Evolutionary conservation across 2,888 invertebrate genomes (phyloP).

Genomic region (Hirtodrosophila alboralis): DNA sequence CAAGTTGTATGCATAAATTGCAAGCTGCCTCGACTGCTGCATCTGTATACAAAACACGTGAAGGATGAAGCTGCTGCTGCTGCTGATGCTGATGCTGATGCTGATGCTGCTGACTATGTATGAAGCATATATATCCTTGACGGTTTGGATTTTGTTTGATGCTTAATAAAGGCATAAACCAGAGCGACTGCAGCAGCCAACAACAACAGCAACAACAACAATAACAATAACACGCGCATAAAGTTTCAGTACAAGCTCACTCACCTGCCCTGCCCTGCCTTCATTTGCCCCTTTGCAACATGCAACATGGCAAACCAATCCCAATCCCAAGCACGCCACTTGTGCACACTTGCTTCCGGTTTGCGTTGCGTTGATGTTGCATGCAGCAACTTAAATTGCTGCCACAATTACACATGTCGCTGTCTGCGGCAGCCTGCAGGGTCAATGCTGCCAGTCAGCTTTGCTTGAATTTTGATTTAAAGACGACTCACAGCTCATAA

Average conservation of each 20-base stretch:
- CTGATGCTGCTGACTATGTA: slow-evolving; percentile 64
- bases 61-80: slow-evolving; percentile 62
- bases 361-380: slow-evolving; percentile 62
- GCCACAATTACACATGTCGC: slow-evolving; percentile 78
- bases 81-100: slow-evolving; percentile 40
- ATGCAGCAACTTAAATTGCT: slow-evolving; percentile 70
- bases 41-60: slow-evolving; percentile 75
- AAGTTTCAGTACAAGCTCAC: slow-evolving; percentile 58
- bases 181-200: slow-evolving; percentile 32
- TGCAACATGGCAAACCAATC: slow-evolving; percentile 35
- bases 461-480: slow-evolving; percentile 56
- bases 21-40: slow-evolving; percentile 63
- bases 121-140: slow-evolving; percentile 69
- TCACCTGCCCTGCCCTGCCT: slow-evolving; percentile 15
- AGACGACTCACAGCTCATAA: slow-evolving; percentile 11
- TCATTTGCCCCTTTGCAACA: too few species aligned
- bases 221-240: too few species aligned
- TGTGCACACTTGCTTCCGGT: slow-evolving; percentile 71
- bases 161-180: slow-evolving; percentile 75
- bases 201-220: too few species aligned
- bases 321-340: slow-evolving; percentile 56
- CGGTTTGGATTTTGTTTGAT: slow-evolving; percentile 77
- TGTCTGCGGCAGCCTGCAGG: slow-evolving; percentile 62
- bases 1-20: slow-evolving; percentile 76
- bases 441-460: slow-evolving; percentile 64